Conservation (phyloP, 2,888 invertebrate genomes). For the Scelioninae gen. 2 region DNA sequence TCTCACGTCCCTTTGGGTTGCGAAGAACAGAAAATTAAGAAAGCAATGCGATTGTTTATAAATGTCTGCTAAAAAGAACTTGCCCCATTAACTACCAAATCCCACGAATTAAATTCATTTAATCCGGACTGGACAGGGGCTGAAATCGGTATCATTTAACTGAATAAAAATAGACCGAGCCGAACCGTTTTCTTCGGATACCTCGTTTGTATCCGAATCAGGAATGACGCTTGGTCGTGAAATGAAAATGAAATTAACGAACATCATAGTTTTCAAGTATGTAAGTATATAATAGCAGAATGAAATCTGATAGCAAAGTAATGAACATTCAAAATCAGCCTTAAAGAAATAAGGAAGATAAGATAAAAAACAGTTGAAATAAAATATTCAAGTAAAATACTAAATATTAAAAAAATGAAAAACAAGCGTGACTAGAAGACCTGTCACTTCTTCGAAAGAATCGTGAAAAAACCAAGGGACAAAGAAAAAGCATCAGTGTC, state of each 20-base stretch:
- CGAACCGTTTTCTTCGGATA: constrained; percentile 63
- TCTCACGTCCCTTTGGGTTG: constrained; percentile 27
- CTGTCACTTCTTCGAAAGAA: constrained; percentile 20
- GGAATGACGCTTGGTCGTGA: constrained; percentile 24
- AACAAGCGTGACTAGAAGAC: constrained; percentile 38
- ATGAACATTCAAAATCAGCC: too few relatives aligned
- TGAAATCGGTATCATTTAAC: constrained; percentile 49
- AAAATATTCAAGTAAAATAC: constrained; percentile 1
- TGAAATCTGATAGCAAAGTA: neutral
- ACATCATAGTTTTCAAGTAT: constrained; percentile 61
- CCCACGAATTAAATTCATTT: constrained; percentile 72
- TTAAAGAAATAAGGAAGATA: neutral
- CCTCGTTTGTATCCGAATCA: constrained; percentile 26
- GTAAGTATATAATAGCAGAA: constrained; percentile 3
- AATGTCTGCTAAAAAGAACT: constrained; percentile 56
- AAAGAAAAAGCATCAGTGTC: constrained; percentile 33
- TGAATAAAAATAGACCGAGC: constrained; percentile 60
- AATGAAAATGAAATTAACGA: constrained; percentile 20
- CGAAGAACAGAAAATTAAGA: constrained; percentile 32
- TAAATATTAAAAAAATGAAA: constrained; percentile 11
- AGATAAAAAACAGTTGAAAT: constrained; percentile 8
- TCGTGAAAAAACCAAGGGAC: neutral
- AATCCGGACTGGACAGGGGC: constrained; percentile 72
- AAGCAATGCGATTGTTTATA: constrained; percentile 21
- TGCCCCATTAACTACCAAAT: constrained; percentile 68